Conservation (phyloP, 2,797 vertebrate species). For the Helostoma temminkii region DNA sequence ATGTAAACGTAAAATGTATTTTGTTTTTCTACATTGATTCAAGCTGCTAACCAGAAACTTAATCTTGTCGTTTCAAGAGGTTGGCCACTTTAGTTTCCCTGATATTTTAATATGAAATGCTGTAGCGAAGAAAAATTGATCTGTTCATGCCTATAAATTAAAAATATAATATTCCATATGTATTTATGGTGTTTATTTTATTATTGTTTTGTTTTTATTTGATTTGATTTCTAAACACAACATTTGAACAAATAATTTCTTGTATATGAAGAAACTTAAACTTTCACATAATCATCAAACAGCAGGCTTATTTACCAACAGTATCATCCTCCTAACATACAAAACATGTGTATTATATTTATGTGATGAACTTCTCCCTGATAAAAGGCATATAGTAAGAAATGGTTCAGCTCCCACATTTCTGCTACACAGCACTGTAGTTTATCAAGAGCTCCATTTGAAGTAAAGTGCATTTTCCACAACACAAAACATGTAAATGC, state of each 20-base stretch:
- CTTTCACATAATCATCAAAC: too few relatives aligned
- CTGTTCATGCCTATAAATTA: constrained; percentile 70
- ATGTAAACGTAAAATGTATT: constrained; percentile 43
- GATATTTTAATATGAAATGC: constrained; percentile 80
- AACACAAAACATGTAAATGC: constrained; percentile 16
- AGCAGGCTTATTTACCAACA: not conserved
- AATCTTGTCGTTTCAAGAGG: constrained; percentile 43
- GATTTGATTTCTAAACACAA: too few relatives aligned
- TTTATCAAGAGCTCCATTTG: constrained; percentile 26
- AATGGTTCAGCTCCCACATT: constrained; percentile 22
- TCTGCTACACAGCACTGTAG: constrained; percentile 6
- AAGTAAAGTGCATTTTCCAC: constrained; percentile 53
- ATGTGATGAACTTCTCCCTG: constrained; percentile 26
- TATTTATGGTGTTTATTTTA: constrained; percentile 21
- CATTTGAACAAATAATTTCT: too few relatives aligned
- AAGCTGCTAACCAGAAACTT: constrained; percentile 50
- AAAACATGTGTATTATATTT: too few relatives aligned
- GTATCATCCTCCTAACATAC: too few relatives aligned
- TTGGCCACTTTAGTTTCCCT: constrained; percentile 75
- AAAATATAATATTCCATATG: constrained; percentile 54
- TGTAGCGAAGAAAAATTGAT: constrained; percentile 67
- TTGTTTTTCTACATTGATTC: constrained; percentile 42
- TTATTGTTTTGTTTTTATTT: too few relatives aligned
- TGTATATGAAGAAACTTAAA: too few relatives aligned
- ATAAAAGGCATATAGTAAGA: constrained; percentile 44